Percentiles rank a stretch among this genome's conserved stretches.
Conservation (phyloP, 2,888 invertebrate species). For the Schizotus pectinicornis region DNA sequence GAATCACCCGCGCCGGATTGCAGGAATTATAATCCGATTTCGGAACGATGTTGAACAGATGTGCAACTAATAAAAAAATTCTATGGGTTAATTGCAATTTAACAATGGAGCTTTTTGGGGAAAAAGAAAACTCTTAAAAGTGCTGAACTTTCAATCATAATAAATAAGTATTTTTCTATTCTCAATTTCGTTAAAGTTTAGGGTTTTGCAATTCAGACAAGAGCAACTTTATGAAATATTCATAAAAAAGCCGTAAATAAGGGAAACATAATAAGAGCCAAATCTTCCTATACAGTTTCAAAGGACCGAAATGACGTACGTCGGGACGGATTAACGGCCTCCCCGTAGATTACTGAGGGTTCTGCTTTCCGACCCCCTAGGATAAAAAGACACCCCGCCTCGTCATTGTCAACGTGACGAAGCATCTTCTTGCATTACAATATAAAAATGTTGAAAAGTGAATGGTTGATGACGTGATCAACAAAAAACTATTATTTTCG, state of each 20-base stretch:
- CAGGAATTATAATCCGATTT: neutral
- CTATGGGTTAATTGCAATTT: no score
- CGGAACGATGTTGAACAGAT: neutral
- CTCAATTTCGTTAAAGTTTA: neutral
- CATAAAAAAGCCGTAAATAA: slow-evolving; percentile 4
- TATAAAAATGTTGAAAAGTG: no score
- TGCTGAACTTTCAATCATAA: no score
- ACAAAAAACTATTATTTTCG: no score
- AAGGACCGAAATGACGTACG: neutral
- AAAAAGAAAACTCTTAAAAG: no score
- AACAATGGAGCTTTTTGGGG: no score
- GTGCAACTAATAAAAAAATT: neutral
- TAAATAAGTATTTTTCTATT: neutral
- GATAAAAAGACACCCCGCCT: neutral
- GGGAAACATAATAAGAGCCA: slow-evolving; percentile 3
- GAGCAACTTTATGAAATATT: slow-evolving; percentile 1
- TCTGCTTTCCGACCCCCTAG: neutral
- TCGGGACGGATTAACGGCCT: neutral
- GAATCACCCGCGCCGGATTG: no score
- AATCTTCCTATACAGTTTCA: neutral
- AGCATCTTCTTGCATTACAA: no score
- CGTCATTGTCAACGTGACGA: neutral
- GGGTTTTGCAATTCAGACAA: neutral
- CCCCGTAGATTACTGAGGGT: neutral
- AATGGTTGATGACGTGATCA: no score